phyloP scores from a whole-genome alignment of 2,888 invertebrate species.

The Hololepta plana region DNA sequence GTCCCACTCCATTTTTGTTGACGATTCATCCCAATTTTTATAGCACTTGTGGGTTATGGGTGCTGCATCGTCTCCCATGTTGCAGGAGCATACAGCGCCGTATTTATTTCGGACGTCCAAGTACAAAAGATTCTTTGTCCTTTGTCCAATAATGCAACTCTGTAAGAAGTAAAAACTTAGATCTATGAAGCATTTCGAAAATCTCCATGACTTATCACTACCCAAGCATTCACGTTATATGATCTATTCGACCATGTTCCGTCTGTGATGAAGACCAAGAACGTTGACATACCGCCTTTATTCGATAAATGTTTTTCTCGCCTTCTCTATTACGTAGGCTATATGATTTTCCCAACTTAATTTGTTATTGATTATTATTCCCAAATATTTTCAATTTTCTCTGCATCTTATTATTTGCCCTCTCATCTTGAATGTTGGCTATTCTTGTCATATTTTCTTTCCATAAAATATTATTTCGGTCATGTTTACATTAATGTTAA shows the following conservation, averaged over 20 bases:
- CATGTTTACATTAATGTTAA: too few species aligned
- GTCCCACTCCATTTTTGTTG: slow-evolving; percentile 19
- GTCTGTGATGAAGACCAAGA: slow-evolving; percentile 6
- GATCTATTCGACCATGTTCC: slow-evolving; percentile 9
- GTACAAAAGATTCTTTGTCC: slow-evolving; percentile 14
- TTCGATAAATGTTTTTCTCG: too few species aligned
- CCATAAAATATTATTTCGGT: too few species aligned
- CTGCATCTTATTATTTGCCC: too few species aligned
- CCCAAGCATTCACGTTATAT: slow-evolving; percentile 5
- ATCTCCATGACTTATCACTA: slow-evolving; percentile 6
- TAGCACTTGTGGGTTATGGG: slow-evolving; percentile 15
- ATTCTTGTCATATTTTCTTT: too few species aligned
- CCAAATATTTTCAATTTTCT: too few species aligned
- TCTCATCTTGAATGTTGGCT: too few species aligned
- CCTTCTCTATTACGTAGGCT: too few species aligned
- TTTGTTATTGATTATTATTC: too few species aligned
- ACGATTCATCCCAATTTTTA: slow-evolving; percentile 18
- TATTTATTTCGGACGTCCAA: slow-evolving; percentile 18
- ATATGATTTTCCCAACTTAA: too few species aligned
- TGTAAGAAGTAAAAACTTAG: slow-evolving; percentile 6
- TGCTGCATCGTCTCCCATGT: slow-evolving; percentile 8
- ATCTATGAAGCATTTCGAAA: too few species aligned
- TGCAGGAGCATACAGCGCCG: slow-evolving; percentile 15
- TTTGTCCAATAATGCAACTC: slow-evolving; percentile 11
- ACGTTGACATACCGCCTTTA: too few species aligned